A percentile compares a stretch with the other conserved stretches of the same genome.
Evolutionary conservation across 2,888 invertebrate genomes (phyloP).

Genomic region (Tetragonisca angustula): DNA sequence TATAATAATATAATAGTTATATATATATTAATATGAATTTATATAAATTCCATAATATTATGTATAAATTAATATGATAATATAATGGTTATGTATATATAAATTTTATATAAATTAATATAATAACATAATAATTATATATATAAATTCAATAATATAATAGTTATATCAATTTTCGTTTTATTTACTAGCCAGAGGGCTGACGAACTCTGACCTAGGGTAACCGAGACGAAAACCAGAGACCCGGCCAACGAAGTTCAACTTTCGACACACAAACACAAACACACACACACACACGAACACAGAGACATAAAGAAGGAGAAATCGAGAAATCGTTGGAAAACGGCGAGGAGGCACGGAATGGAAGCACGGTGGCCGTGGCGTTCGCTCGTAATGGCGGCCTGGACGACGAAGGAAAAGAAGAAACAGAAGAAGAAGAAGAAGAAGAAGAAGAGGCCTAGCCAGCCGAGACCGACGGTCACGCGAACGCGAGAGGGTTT

Average conservation of each 20-base stretch:
- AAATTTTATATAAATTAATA: too few species aligned
- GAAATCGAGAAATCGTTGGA: not conserved
- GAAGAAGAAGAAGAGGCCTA: constrained; percentile 70
- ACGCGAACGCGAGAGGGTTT: constrained; percentile 75
- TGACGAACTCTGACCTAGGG: not conserved
- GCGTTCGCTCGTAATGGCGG: constrained; percentile 38
- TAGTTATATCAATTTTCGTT: too few species aligned
- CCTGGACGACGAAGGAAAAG: constrained; percentile 59
- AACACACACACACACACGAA: too few species aligned
- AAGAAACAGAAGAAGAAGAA: constrained; percentile 64
- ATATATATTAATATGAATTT: too few species aligned
- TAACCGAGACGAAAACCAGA: not conserved
- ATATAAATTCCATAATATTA: too few species aligned
- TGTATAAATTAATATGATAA: too few species aligned
- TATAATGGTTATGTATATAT: too few species aligned
- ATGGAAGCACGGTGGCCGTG: constrained; percentile 3
- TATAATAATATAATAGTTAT: too few species aligned
- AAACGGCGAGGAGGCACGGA: not conserved
- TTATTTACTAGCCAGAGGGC: not conserved
- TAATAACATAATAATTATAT: too few species aligned
- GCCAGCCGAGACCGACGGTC: constrained; percentile 80
- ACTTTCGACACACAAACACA: not conserved
- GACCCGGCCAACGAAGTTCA: not conserved
- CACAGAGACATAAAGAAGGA: not conserved
- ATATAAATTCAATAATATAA: too few species aligned